Percentiles rank a stretch among this genome's conserved stretches.
Evolutionary conservation across 2,113 vertebrate genomes (phyloP).

Genomic region (Chelonoidis abingdonii): DNA sequence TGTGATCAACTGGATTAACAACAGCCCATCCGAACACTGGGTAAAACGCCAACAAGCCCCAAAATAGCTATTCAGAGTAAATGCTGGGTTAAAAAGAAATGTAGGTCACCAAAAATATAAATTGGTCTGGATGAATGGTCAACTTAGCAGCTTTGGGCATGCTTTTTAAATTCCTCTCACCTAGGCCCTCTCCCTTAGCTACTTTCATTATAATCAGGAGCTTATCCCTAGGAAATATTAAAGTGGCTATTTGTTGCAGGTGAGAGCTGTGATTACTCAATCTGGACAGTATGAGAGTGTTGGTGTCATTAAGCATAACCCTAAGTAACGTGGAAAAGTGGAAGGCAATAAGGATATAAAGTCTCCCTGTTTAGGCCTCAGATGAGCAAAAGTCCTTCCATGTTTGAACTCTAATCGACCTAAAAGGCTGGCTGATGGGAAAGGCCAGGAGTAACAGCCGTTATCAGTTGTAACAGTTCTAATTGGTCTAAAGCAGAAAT

Average conservation of each 20-base stretch:
- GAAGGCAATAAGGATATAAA: too few species aligned
- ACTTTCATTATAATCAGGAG: neutral
- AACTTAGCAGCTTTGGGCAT: neutral
- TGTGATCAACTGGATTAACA: neutral
- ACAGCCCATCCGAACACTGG: neutral
- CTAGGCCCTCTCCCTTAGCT: neutral
- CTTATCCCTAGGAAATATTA: neutral
- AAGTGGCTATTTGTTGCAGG: neutral
- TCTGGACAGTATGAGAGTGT: neutral
- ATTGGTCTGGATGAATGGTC: neutral
- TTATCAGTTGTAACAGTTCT: too few species aligned
- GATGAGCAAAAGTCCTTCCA: too few species aligned
- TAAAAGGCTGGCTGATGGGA: too few species aligned
- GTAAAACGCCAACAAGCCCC: neutral
- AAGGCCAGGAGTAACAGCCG: too few species aligned
- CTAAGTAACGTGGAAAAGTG: too few species aligned
- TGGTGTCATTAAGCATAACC: too few species aligned
- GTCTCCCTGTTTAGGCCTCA: too few species aligned
- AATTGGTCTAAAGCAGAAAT: too few species aligned
- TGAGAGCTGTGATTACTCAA: neutral
- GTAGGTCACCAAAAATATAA: neutral
- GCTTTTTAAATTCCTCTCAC: neutral
- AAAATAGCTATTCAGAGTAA: neutral
- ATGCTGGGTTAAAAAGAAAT: neutral
- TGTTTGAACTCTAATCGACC: too few species aligned